Evolutionary conservation across 2,797 vertebrate species (phyloP), one percentile per base, ranked within the genome.

Genomic region (Chelmon rostratus): DNA sequence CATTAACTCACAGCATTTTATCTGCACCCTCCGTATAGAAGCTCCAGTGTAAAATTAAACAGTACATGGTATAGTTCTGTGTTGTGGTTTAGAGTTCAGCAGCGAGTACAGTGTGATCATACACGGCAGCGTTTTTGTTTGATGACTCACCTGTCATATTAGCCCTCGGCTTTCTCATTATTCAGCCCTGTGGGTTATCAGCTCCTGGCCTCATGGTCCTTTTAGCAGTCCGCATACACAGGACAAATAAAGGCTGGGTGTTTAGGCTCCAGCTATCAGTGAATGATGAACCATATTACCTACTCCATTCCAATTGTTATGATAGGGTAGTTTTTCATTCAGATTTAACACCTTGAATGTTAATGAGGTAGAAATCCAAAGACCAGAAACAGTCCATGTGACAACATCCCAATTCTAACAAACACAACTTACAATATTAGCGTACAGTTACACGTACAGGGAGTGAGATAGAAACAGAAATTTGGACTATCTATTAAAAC

Each of bases 191-290:
- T 58, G n/a, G 33, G 42, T 78, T 76, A 73, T 79, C 69, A 73
- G 23, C 73, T 79, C 76, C 52, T 68, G 50, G 40, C 71, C 56
- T 67, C 58, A 13, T 56, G 49, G 61, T 75, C 25, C 71, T 68
- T 54, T 79, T 47, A 53, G 77, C 56, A 56, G 25, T 44, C 49
- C 25, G 11, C 58, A 69, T 40, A 84, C 76, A 67, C 42, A 49
- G 67, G 56, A 75, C 75, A 81, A 69, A 82, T 80, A 84, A 65
- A 76, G 42, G 47, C 59, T 44, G 10, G 19, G 23, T 52, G 44
- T 37, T 52, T 62, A 57, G 19, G 71, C 65, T 70, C 28, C 25
- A 37, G 25, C 25, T 83, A 16, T 40, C 76, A 44, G 23, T 72
- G 63, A 56, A 82, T 31, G 3, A 50, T 64, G 40, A 49, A 25